These are phyloP conservation scores for Siphonodentalium dalli DNA, from an alignment of 2,888 invertebrate species.

Conservation along the genomic window DNA sequence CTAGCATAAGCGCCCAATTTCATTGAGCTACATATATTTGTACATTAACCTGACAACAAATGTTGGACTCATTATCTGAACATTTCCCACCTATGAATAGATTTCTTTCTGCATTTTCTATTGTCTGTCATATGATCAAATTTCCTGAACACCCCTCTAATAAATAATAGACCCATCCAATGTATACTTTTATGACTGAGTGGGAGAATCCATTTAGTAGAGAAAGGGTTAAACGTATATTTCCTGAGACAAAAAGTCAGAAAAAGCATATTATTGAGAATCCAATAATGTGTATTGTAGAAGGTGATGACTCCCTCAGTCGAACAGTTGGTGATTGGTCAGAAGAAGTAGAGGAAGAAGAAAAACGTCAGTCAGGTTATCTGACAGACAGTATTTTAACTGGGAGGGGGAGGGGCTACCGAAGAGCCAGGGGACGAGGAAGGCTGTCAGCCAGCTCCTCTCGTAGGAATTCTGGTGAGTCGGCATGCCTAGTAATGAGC, in stretches of 20 bases:
- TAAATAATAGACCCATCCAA: too few species aligned
- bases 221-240: background rate
- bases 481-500: too few species aligned
- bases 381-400: conserved; percentile 60
- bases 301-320: conserved; percentile 33
- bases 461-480: conserved; percentile 15
- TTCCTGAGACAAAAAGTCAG: conserved; percentile 19
- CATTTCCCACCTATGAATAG: too few species aligned
- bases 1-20: too few species aligned
- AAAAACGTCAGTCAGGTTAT: conserved; percentile 51
- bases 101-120: too few species aligned
- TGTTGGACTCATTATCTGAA: too few species aligned
- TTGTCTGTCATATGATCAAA: too few species aligned
- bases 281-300: conserved; percentile 22
- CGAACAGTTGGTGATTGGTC: conserved; percentile 54
- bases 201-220: background rate
- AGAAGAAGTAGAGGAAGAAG: conserved; percentile 53
- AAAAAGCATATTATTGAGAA: conserved; percentile 5
- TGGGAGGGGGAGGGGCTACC: conserved; percentile 69
- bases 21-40: too few species aligned
- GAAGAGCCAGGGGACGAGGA: conserved; percentile 70
- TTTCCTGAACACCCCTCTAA: too few species aligned
- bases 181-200: too few species aligned
- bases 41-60: too few species aligned
- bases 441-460: conserved; percentile 17